These are phyloP conservation scores for Noctua comes DNA, from an alignment of 2,888 invertebrate genomes.

Conservation along the genomic window DNA sequence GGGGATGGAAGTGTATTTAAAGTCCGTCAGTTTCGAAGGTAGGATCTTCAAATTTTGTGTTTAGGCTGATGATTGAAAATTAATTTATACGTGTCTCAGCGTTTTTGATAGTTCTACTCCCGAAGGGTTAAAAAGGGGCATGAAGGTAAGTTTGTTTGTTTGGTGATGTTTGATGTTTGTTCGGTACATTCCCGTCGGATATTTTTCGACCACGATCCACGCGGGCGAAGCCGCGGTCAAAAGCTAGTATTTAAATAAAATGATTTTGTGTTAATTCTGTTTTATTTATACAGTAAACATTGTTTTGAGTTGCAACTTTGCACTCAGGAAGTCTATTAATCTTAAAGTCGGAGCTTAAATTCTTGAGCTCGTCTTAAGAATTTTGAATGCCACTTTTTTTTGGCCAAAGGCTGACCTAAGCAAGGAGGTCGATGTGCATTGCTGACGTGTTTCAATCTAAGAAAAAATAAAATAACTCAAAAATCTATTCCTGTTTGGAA, in stretches of 20 bases:
- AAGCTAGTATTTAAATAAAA: background rate
- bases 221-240: no score
- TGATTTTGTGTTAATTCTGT: background rate
- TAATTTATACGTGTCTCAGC: no score
- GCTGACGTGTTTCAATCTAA: background rate
- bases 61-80: no score
- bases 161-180: no score
- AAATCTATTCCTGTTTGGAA: background rate
- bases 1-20: no score
- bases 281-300: background rate
- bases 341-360: conserved; percentile 24
- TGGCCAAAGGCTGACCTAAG: conserved; percentile 27
- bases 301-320: background rate
- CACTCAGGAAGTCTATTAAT: conserved; percentile 18
- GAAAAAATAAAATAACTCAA: background rate
- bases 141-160: no score
- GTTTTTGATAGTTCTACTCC: no score
- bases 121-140: no score
- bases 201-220: no score
- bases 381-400: conserved; percentile 19
- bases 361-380: conserved; percentile 27
- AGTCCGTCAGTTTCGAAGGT: no score
- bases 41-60: no score
- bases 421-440: background rate
- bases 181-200: no score